Conservation (phyloP, 2,113 vertebrate species). For the Ciconia boyciana region DNA sequence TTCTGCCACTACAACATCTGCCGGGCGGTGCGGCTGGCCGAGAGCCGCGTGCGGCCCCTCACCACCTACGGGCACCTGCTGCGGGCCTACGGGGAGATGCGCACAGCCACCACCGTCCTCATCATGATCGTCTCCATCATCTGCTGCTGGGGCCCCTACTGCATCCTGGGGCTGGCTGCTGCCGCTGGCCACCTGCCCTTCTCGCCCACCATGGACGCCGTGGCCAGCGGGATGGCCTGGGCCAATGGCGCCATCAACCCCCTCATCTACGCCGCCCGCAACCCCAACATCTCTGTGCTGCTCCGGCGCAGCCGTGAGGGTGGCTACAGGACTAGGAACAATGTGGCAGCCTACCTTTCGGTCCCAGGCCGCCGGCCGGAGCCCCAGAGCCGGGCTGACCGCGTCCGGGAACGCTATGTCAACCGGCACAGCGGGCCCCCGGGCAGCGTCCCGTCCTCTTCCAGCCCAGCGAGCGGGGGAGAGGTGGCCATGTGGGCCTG, state of each 20-base stretch:
- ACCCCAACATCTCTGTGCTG: slow-evolving; percentile 89
- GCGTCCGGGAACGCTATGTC: slow-evolving; percentile 74
- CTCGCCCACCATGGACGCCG: slow-evolving; percentile 83
- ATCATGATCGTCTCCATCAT: slow-evolving; percentile 92
- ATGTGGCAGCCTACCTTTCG: slow-evolving; percentile 74
- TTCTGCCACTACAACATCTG: slow-evolving; percentile 96
- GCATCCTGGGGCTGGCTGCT: slow-evolving; percentile 85
- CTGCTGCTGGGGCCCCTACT: slow-evolving; percentile 93
- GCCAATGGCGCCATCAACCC: slow-evolving; percentile 95
- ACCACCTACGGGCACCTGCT: slow-evolving; percentile 86
- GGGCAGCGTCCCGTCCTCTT: slow-evolving; percentile 70
- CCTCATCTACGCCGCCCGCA: slow-evolving; percentile 89
- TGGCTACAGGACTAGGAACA: slow-evolving; percentile 90
- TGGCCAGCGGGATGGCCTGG: slow-evolving; percentile 91
- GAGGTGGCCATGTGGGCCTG: slow-evolving; percentile 92
- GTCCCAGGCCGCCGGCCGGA: slow-evolving; percentile 65
- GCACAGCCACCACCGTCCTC: slow-evolving; percentile 91
- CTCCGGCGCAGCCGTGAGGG: slow-evolving; percentile 86
- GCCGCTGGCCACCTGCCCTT: slow-evolving; percentile 78
- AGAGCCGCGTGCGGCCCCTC: slow-evolving; percentile 85
- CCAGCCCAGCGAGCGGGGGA: slow-evolving; percentile 73
- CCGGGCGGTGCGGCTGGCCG: slow-evolving; percentile 84
- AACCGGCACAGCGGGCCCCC: slow-evolving; percentile 65
- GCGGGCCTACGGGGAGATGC: slow-evolving; percentile 89
- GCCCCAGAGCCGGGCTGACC: slow-evolving; percentile 59